phyloP scores from a whole-genome alignment of 2,888 invertebrate genomes.

The Cataglyphis rosenhaueri region DNA sequence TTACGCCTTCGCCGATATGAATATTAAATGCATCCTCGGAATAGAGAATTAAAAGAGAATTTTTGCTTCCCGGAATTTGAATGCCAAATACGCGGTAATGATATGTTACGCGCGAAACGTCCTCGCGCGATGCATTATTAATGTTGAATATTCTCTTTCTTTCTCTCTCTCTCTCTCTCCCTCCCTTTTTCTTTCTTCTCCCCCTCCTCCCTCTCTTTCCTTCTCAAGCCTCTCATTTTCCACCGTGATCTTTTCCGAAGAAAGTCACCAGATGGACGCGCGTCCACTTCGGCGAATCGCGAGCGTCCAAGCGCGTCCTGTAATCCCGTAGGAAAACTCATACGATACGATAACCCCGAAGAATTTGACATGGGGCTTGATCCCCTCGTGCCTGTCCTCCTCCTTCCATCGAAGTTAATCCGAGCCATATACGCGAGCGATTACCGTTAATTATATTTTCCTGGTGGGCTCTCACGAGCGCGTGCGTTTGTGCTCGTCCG shows the following conservation, averaged over 20 bases:
- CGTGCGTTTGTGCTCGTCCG: constrained; percentile 53
- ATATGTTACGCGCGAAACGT: constrained; percentile 46
- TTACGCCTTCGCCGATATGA: constrained; percentile 51
- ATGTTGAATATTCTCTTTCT: constrained; percentile 11
- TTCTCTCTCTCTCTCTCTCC: not conserved
- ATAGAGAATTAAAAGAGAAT: constrained; percentile 53
- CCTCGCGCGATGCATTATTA: constrained; percentile 53
- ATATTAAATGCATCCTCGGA: constrained; percentile 52
- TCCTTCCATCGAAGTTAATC: constrained; percentile 78
- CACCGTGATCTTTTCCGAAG: constrained; percentile 57
- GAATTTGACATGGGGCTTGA: constrained; percentile 77
- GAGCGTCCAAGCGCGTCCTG: constrained; percentile 30
- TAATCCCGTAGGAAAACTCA: constrained; percentile 76
- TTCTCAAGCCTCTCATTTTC: not conserved
- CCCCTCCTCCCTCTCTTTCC: too few species aligned
- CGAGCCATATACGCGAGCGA: constrained; percentile 84
- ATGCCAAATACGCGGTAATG: constrained; percentile 54
- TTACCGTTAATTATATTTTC: constrained; percentile 86
- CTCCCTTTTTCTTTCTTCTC: not conserved
- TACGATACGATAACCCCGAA: constrained; percentile 77
- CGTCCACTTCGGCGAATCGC: constrained; percentile 35
- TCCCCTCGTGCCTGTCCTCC: constrained; percentile 48
- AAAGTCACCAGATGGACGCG: not conserved
- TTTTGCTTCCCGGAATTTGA: constrained; percentile 55
- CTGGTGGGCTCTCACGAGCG: constrained; percentile 67